Evolutionary conservation across 1,140 invertebrate species (phyloP).

Genomic region (Paralvinella palmiformis): DNA sequence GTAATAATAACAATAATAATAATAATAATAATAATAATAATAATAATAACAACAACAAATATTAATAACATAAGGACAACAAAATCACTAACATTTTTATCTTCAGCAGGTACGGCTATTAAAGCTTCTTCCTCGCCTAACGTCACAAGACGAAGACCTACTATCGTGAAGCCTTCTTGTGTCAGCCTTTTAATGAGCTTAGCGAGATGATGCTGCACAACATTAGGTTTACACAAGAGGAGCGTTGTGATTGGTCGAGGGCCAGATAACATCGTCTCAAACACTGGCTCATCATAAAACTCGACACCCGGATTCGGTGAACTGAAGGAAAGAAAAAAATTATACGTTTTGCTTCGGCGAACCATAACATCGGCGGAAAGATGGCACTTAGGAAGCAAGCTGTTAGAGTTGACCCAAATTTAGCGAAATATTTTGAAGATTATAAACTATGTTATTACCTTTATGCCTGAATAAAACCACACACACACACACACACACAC

Average conservation of each 20-base stretch:
- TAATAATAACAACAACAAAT: no score
- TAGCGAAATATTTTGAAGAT: no score
- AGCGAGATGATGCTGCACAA: conserved; percentile 30
- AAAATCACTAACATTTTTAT: no score
- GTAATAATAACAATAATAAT: no score
- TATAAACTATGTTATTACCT: no score
- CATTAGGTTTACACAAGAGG: conserved; percentile 38
- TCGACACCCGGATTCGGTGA: not conserved
- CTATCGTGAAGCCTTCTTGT: conserved; percentile 37
- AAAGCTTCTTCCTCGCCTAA: conserved; percentile 21
- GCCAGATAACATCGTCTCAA: conserved; percentile 33
- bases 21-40: no score
- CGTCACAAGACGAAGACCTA: conserved; percentile 27
- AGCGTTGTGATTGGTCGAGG: conserved; percentile 34
- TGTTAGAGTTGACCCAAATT: no score
- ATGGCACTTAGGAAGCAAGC: no score
- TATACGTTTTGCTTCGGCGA: not conserved
- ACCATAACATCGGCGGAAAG: no score
- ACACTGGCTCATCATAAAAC: conserved; percentile 34
- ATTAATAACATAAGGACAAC: no score
- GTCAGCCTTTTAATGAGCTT: conserved; percentile 36
- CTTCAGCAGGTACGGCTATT: not conserved
- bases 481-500: no score
- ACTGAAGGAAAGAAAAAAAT: not conserved
- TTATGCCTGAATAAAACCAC: no score